Base-by-base conservation (phyloP, 2,888 invertebrate species). In the Listrodromus nycthemerus region DNA sequence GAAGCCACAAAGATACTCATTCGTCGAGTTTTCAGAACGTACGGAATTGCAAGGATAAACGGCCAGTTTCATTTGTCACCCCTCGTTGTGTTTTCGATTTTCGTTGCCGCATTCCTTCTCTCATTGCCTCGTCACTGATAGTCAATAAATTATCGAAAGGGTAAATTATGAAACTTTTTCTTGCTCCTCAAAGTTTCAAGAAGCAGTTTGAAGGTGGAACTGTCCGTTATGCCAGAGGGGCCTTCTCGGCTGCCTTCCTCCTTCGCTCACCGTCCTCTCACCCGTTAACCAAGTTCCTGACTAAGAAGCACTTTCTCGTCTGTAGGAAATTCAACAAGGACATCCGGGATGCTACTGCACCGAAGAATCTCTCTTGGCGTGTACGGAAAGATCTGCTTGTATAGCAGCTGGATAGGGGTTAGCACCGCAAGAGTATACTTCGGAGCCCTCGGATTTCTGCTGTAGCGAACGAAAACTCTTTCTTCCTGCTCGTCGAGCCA, bases 161-260 rank as follows among this genome's bases (percentile, higher is more conserved):
- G 71, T 75, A 84, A 84, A 84, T 84, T 81, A 84, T 84, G 65
- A 81, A 81, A 84, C 55, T 81, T 84, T 84, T 74, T 74, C 75
- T 58, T 66, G 48, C 74, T 79, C 65, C 58, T 74, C 65, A 24
- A 71, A 84, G 74, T 81, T 84, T 37, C 19, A 27, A 41, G 63
- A 61, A 24, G 67, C 70, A 50, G 70, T 70, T 50, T 41, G 70
- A 70, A 74, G 41, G 77, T 21, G 19, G n/a, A 61, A 13, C 69
- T 65, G 78, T 78, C 74, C 74, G 61, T 70, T 78, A 75, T 41
- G 33, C 66, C 33, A n/a, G 74, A 75, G 41, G 65, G 61, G 61
- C 13, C 1, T 61, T 16, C 61, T 61, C 13, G n/a, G 13, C 21
- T 78, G 65, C 55, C 74, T 50, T 66, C 58, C 21, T 80, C 66